Evolutionary conservation across 2,888 invertebrate species (phyloP).

Genomic region (Neria commutata): DNA sequence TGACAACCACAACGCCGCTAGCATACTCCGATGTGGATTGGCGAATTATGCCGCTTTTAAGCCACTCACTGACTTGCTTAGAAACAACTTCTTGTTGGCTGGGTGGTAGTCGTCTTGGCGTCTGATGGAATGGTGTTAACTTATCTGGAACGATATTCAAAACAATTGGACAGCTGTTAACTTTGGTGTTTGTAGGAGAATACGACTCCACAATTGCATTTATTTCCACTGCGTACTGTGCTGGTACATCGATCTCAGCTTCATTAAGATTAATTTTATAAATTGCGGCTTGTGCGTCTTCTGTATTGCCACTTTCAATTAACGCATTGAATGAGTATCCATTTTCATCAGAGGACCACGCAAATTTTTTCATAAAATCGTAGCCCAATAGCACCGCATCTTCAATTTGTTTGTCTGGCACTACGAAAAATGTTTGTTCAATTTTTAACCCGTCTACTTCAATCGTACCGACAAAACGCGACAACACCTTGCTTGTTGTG

Average conservation of each 20-base stretch:
- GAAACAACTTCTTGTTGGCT: not conserved
- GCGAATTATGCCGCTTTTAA: not conserved
- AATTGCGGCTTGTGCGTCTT: too few species aligned
- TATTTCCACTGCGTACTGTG: not conserved
- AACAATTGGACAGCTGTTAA: not conserved
- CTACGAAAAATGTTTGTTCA: too few species aligned
- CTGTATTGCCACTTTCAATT: too few species aligned
- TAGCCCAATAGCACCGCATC: too few species aligned
- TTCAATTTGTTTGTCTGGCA: too few species aligned
- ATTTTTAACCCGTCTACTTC: too few species aligned
- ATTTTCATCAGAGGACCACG: slow-evolving; percentile 25
- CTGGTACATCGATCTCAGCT: slow-evolving; percentile 15
- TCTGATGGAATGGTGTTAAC: not conserved
- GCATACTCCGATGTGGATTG: not conserved
- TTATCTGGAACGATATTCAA: not conserved
- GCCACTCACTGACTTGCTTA: not conserved
- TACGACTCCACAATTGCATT: not conserved
- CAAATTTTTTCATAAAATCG: slow-evolving; percentile 20
- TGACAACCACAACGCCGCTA: not conserved
- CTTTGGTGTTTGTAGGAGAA: not conserved
- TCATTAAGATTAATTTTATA: too few species aligned
- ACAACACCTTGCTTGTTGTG: too few species aligned
- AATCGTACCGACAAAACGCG: too few species aligned
- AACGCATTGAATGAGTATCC: too few species aligned
- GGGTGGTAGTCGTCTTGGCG: not conserved